Percentiles rank a stretch among this genome's conserved stretches.
These are phyloP conservation scores for Protomyctophum bolini DNA, from an alignment of 2,113 vertebrate species.

Conservation along the genomic window DNA sequence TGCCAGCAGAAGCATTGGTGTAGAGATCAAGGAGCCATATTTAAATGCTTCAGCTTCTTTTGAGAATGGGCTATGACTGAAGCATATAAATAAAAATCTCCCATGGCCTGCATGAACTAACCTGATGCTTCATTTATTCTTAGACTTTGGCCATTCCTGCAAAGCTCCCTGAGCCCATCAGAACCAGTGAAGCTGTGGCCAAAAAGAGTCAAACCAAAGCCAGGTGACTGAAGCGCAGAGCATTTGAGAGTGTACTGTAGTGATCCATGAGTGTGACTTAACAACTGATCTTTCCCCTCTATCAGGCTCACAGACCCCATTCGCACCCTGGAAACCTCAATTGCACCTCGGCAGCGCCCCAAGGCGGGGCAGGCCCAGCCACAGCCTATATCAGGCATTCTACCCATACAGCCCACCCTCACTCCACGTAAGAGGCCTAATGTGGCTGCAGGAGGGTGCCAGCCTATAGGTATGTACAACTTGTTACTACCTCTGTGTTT, in stretches of 20 bases:
- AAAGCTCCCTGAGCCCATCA: conserved; percentile 95
- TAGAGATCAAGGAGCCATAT: too few species aligned
- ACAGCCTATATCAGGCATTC: conserved; percentile 91
- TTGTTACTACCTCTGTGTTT: conserved; percentile 1
- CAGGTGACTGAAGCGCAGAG: conserved; percentile 79
- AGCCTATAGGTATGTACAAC: conserved; percentile 75
- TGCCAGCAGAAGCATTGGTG: too few species aligned
- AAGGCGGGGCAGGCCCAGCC: conserved; percentile 94
- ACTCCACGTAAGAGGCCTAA: conserved; percentile 92
- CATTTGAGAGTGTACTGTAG: background rate
- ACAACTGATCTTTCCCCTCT: background rate
- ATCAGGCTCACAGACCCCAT: conserved; percentile 91
- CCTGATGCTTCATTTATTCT: conserved; percentile 4
- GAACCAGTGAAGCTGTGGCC: conserved; percentile 94
- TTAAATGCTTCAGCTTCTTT: too few species aligned
- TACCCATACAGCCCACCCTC: conserved; percentile 94
- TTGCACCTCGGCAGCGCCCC: conserved; percentile 94
- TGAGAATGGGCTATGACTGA: too few species aligned
- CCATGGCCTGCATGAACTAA: too few species aligned
- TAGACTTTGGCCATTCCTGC: conserved; percentile 90
- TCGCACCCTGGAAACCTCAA: conserved; percentile 94
- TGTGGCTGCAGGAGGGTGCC: conserved; percentile 71
- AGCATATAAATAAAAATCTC: too few species aligned
- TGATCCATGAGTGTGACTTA: background rate
- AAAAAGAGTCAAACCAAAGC: conserved; percentile 98